Evolutionary conservation across 2,113 vertebrate genomes (phyloP).

Genomic region (Psilopsiagon aymara): DNA sequence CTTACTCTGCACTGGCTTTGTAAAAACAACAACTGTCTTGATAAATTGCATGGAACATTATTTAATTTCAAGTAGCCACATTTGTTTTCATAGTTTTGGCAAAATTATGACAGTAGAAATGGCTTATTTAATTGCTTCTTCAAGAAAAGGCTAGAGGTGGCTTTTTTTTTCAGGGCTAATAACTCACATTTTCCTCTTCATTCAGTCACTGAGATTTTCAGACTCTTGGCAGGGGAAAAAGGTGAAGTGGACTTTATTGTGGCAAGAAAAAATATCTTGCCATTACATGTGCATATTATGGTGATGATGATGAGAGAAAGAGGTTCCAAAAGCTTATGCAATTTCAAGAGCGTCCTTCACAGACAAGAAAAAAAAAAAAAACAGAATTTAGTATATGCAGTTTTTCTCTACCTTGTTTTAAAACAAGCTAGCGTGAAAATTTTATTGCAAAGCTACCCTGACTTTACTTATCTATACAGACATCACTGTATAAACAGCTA

Average conservation of each 20-base stretch:
- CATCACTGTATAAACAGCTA: not conserved
- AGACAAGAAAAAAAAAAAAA: not conserved
- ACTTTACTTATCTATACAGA: not conserved
- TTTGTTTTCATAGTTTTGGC: slow-evolving; percentile 57
- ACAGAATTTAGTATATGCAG: not conserved
- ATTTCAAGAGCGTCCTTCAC: not conserved
- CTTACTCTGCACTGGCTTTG: slow-evolving; percentile 22
- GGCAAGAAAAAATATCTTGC: not conserved
- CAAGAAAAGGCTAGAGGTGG: slow-evolving; percentile 22
- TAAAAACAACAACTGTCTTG: slow-evolving; percentile 58
- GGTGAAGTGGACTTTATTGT: not conserved
- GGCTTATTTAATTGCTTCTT: slow-evolving; percentile 60
- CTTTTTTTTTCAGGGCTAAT: slow-evolving; percentile 31
- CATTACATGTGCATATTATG: not conserved
- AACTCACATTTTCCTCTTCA: slow-evolving; percentile 27
- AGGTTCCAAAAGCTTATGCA: not conserved
- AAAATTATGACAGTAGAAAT: slow-evolving; percentile 67
- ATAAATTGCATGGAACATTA: slow-evolving; percentile 53
- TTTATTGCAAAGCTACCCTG: not conserved
- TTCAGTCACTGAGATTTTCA: slow-evolving; percentile 11
- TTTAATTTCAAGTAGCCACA: slow-evolving; percentile 52
- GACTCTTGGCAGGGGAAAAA: not conserved
- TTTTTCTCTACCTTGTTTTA: not conserved
- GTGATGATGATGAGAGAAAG: not conserved
- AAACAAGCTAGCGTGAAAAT: not conserved